Conservation (phyloP, 2,113 vertebrate genomes). For the Neodon shergylaensis region DNA sequence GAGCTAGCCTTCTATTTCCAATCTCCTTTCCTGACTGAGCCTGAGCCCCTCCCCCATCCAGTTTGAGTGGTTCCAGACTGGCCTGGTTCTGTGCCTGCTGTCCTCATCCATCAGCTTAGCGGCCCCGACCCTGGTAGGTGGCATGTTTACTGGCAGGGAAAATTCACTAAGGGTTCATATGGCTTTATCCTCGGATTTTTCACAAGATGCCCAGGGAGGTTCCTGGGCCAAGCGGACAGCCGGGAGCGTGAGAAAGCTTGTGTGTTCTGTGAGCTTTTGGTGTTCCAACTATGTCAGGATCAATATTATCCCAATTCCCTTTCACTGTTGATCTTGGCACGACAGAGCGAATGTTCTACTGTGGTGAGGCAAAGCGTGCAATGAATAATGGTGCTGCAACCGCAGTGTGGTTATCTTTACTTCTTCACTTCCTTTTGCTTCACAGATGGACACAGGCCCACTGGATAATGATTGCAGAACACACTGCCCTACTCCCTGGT, state of each 20-base stretch:
- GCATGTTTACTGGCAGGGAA: neutral
- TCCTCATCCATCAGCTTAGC: neutral
- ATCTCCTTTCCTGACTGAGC: neutral
- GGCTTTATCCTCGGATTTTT: neutral
- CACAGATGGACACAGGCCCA: neutral
- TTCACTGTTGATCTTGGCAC: neutral
- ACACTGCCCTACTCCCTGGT: neutral
- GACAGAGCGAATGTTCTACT: neutral
- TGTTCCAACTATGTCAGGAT: neutral
- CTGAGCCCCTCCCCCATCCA: neutral
- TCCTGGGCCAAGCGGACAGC: rapidly evolving
- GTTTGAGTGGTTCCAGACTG: rapidly evolving
- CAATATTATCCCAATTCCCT: neutral
- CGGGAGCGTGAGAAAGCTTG: neutral
- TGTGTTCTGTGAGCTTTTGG: neutral
- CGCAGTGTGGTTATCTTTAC: too few relatives aligned
- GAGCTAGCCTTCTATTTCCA: neutral
- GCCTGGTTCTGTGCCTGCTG: neutral
- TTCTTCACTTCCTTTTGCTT: neutral
- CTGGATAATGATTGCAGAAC: neutral
- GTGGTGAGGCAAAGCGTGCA: neutral
- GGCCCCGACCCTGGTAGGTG: neutral
- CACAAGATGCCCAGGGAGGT: neutral
- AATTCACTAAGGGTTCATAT: neutral
- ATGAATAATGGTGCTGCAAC: rapidly evolving